These are phyloP conservation scores for Chesias legatella DNA, from an alignment of 2,888 invertebrate species.

Conservation along the genomic window DNA sequence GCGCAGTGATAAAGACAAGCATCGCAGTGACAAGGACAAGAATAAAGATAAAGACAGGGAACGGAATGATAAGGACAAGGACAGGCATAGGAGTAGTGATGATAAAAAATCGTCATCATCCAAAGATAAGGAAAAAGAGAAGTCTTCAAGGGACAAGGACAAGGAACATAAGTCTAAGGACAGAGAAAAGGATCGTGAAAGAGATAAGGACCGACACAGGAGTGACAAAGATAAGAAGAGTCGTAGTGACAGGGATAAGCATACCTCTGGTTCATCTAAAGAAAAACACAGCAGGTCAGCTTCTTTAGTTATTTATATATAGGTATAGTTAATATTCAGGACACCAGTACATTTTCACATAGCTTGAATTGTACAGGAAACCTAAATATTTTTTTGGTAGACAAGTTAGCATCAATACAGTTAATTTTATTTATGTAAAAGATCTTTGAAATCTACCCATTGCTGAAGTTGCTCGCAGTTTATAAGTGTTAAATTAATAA, in stretches of 20 bases:
- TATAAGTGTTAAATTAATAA: no score
- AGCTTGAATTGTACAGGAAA: no score
- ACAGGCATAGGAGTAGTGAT: slow-evolving; percentile 63
- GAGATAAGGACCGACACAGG: slow-evolving; percentile 62
- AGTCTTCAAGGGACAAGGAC: slow-evolving; percentile 70
- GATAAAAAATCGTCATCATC: slow-evolving; percentile 61
- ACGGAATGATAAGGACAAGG: slow-evolving; percentile 46
- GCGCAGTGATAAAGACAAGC: slow-evolving; percentile 46
- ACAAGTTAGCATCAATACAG: no score
- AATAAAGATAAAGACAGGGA: slow-evolving; percentile 39
- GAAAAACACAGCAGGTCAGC: slow-evolving; percentile 80
- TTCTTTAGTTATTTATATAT: not conserved
- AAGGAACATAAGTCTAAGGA: slow-evolving; percentile 73
- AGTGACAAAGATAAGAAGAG: slow-evolving; percentile 62
- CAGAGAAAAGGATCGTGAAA: slow-evolving; percentile 45
- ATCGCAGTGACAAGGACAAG: slow-evolving; percentile 48
- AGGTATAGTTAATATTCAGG: no score
- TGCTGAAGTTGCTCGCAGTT: no score
- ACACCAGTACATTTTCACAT: no score
- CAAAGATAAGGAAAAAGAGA: slow-evolving; percentile 52
- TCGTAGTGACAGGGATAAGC: slow-evolving; percentile 64
- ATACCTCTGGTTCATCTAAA: slow-evolving; percentile 70
- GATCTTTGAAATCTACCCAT: no score
- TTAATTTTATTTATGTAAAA: no score
- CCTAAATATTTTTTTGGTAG: no score